Evolutionary conservation across 2,888 invertebrate genomes (phyloP), one percentile per base, ranked within the genome.

Genomic region (Psylliodes chrysocephalus): DNA sequence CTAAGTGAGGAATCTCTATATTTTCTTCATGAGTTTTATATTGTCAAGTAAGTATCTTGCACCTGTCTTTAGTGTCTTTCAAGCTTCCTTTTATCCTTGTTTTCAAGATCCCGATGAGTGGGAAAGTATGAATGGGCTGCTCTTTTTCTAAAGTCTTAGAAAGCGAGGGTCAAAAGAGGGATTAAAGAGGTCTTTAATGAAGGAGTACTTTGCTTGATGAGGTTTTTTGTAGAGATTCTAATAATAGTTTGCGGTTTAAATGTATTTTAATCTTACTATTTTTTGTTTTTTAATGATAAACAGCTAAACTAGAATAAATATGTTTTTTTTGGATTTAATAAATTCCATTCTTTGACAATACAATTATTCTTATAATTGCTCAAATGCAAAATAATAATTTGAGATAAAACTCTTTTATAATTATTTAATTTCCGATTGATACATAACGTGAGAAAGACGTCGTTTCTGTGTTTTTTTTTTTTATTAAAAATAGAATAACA

Each of bases 121-220:
- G 19, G n/a, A 46, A 46, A 22, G 22, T n/a, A 46, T 46, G 46
- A 46, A 46, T 46, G 22, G 46, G 17, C 10, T 49, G 30, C 17
- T 49, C 49, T 28, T 28, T 28, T 49, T 15, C 14, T 14, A 15
- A 28, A 6, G 12, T 12, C 12, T 14, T 42, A 2, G 5, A 4
- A 18, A 10, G 15, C 1, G 42, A 42, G 18, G 1, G 18, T 2
- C 42, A 10, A 8, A 17, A 42, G 18, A 8, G 2, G 18, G 42
- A 42, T 6, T 42, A 42, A 42, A 42, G 42, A 17, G 30, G 25
- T 28, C 8, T 28, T 25, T 49, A 49, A 49, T 49, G 14, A 28
- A 30, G 19, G 10, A 10, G 49, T 28, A 28, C 28, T 47, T 47
- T 47, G 1, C n/a, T 28, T 28, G 15, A 49, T 12, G 15, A 49